Percentiles rank a stretch among this genome's conserved stretches.
phyloP scores from a whole-genome alignment of 1,140 invertebrate genomes.

The Eriosoma lanigerum region DNA sequence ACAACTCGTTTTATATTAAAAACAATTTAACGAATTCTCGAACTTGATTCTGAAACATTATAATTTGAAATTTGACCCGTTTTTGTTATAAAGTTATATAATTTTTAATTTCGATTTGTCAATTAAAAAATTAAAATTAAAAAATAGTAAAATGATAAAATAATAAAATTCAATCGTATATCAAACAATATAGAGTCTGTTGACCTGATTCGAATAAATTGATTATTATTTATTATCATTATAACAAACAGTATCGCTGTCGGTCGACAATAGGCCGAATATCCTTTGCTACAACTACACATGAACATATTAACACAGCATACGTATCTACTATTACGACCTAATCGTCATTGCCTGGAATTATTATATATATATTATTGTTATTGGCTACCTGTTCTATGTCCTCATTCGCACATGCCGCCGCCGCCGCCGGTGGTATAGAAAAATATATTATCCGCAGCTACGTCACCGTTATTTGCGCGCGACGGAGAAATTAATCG shows the following conservation, averaged over 20 bases:
- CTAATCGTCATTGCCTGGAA: background rate
- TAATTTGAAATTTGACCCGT: too few relatives aligned
- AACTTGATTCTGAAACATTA: too few relatives aligned
- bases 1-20: too few relatives aligned
- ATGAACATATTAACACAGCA: background rate
- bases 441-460: background rate
- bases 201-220: conserved; percentile 17
- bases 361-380: background rate
- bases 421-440: background rate
- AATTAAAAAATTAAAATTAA: too few relatives aligned
- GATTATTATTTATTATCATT: background rate
- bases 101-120: too few relatives aligned
- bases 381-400: conserved; percentile 29
- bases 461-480: conserved; percentile 1
- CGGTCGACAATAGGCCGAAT: conserved; percentile 6
- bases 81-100: too few relatives aligned
- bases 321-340: background rate
- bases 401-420: conserved; percentile 22
- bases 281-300: background rate
- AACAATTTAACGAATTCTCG: too few relatives aligned
- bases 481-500: background rate
- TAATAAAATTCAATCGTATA: background rate
- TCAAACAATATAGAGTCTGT: too few relatives aligned
- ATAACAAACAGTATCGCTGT: conserved; percentile 1
- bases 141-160: too few relatives aligned